Conservation (phyloP, 2,888 invertebrate species). For the Tenthredo mesomela region DNA sequence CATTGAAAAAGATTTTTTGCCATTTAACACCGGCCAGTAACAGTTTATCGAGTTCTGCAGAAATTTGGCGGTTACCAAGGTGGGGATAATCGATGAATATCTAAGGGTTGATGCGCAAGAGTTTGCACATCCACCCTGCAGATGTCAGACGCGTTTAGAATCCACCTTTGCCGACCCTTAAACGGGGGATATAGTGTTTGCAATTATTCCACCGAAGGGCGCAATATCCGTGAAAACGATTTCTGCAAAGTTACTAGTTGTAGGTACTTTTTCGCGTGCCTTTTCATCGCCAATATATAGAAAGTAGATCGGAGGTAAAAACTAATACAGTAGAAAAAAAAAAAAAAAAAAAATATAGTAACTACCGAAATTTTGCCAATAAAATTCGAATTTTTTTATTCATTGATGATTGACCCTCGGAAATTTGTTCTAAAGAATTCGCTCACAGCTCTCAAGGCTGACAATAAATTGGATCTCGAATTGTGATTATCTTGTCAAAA, state of each 20-base stretch:
- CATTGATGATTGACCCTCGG: neutral
- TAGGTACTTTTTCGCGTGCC: too few species aligned
- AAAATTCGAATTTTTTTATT: neutral
- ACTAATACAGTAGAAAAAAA: too few species aligned
- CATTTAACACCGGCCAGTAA: neutral
- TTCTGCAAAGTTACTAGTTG: neutral
- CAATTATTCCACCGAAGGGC: slow-evolving; percentile 7
- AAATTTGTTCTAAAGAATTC: neutral
- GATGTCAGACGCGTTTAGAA: slow-evolving; percentile 6
- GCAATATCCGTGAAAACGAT: neutral
- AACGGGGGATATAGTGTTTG: slow-evolving; percentile 5
- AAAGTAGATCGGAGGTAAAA: too few species aligned
- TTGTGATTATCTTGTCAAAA: neutral
- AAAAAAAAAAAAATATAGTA: too few species aligned
- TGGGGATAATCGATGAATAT: slow-evolving; percentile 52
- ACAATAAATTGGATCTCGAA: neutral
- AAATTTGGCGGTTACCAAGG: slow-evolving; percentile 54
- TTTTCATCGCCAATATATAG: too few species aligned
- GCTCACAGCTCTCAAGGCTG: too few species aligned
- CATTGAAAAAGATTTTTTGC: neutral
- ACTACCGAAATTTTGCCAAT: too few species aligned
- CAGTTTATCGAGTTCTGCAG: slow-evolving; percentile 29
- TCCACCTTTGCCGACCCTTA: slow-evolving; percentile 8
- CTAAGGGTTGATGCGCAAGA: slow-evolving; percentile 58
- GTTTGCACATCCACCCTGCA: slow-evolving; percentile 2